Evolutionary conservation across 2,888 invertebrate genomes (phyloP).

Genomic region (Chrysolina americana): DNA sequence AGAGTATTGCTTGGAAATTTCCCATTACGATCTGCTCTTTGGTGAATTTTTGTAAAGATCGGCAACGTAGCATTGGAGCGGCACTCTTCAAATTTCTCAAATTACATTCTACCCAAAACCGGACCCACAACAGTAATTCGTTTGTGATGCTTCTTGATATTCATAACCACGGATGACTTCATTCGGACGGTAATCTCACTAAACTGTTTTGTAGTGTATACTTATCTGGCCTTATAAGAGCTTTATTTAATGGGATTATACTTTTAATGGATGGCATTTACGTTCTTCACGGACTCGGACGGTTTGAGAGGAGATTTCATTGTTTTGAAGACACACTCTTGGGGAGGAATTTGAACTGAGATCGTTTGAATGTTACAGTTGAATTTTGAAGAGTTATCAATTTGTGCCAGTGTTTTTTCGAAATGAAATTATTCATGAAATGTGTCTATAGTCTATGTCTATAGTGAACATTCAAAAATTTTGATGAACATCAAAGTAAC

Average conservation of each 20-base stretch:
- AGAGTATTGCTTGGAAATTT: too few species aligned
- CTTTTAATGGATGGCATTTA: slow-evolving; percentile 22
- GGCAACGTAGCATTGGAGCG: slow-evolving; percentile 32
- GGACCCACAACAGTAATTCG: slow-evolving; percentile 50
- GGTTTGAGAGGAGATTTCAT: slow-evolving; percentile 6
- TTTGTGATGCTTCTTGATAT: slow-evolving; percentile 51
- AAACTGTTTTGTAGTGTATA: slow-evolving; percentile 45
- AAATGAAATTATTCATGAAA: too few species aligned
- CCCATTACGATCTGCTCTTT: not conserved
- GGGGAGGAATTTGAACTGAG: not conserved
- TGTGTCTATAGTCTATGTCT: too few species aligned
- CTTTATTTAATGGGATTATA: slow-evolving; percentile 36
- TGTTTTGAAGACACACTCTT: slow-evolving; percentile 5
- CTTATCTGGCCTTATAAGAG: slow-evolving; percentile 39
- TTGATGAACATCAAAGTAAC: too few species aligned
- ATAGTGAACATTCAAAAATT: too few species aligned
- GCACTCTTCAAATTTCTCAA: slow-evolving; percentile 45
- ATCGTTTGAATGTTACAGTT: not conserved
- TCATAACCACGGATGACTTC: slow-evolving; percentile 51
- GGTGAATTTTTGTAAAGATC: not conserved
- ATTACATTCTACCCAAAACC: slow-evolving; percentile 49
- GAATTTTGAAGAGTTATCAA: too few species aligned
- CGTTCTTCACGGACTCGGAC: slow-evolving; percentile 5
- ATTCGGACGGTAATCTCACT: slow-evolving; percentile 46
- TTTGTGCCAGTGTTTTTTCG: too few species aligned